Percentiles rank a stretch among this genome's conserved stretches.
These are phyloP conservation scores for Ischnura elegans DNA, from an alignment of 2,888 invertebrate genomes.

Conservation along the genomic window DNA sequence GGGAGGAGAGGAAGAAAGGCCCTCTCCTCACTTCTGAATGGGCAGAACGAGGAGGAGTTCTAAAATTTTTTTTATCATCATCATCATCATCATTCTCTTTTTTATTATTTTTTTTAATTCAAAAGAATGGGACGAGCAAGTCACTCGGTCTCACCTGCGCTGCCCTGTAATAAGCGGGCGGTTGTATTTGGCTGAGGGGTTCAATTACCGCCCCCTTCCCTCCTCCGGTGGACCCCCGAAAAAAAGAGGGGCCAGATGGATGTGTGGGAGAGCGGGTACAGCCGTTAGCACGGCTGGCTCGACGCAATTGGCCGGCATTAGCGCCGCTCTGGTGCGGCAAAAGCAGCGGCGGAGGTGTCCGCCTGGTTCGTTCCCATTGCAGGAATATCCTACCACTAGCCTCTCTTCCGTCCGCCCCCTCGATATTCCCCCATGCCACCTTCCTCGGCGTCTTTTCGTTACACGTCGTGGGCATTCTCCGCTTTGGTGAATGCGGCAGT, in stretches of 20 bases:
- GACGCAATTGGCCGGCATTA: slow-evolving; percentile 58
- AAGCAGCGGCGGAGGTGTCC: not conserved
- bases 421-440: not conserved
- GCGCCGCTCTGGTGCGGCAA: not conserved
- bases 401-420: not conserved
- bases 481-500: not conserved
- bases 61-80: no score
- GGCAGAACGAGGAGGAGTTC: not conserved
- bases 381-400: not conserved
- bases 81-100: not conserved
- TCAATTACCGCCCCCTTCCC: not conserved
- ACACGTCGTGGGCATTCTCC: not conserved
- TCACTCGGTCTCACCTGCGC: slow-evolving; percentile 40
- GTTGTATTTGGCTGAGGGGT: not conserved
- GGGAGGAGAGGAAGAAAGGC: not conserved
- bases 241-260: not conserved
- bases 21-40: not conserved
- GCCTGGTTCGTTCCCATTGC: not conserved
- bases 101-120: slow-evolving; percentile 26
- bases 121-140: slow-evolving; percentile 61
- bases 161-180: slow-evolving; percentile 55
- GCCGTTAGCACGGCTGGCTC: not conserved
- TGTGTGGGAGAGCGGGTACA: not conserved
- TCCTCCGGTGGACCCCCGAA: not conserved
- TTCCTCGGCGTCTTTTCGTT: slow-evolving; percentile 46